phyloP scores from a whole-genome alignment of 2,797 vertebrate species.

The Zenarchopterus dispar region DNA sequence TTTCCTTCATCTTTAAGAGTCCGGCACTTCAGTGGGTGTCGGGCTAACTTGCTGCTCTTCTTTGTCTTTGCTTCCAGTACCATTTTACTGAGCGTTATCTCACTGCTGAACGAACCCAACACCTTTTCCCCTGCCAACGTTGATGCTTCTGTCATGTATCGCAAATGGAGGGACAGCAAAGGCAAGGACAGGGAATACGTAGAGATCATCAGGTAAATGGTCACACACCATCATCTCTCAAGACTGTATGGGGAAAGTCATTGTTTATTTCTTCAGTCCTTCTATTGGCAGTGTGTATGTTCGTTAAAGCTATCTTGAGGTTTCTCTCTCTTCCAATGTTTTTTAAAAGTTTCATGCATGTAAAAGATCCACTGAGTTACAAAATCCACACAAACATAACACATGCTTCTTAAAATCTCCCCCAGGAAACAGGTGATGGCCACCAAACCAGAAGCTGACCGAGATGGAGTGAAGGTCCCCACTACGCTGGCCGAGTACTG shows the following conservation, averaged over 20 bases:
- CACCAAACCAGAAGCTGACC: slow-evolving; percentile 90
- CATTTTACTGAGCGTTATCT: slow-evolving; percentile 94
- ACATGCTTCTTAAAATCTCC: not conserved
- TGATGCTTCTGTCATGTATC: slow-evolving; percentile 96
- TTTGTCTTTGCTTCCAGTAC: slow-evolving; percentile 80
- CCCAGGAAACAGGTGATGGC: slow-evolving; percentile 92
- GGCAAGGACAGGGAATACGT: slow-evolving; percentile 93
- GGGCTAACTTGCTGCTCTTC: not conserved
- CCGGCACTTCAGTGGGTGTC: not conserved
- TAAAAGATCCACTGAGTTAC: not conserved
- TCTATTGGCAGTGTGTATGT: no score
- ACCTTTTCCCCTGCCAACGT: slow-evolving; percentile 95
- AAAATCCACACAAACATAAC: not conserved
- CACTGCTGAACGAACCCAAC: slow-evolving; percentile 93
- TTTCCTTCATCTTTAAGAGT: not conserved
- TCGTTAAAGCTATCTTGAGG: no score
- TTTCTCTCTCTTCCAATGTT: not conserved
- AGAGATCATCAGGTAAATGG: slow-evolving; percentile 90
- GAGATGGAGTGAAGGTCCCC: slow-evolving; percentile 92
- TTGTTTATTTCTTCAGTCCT: no score
- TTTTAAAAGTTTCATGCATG: not conserved
- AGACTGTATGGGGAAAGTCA: no score
- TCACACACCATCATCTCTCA: no score
- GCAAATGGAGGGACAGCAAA: slow-evolving; percentile 95
- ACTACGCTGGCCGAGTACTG: slow-evolving; percentile 95